Evolutionary conservation across 2,113 vertebrate genomes (phyloP).

Genomic region (rabbit (Oryctolagus cuniculus)): DNA sequence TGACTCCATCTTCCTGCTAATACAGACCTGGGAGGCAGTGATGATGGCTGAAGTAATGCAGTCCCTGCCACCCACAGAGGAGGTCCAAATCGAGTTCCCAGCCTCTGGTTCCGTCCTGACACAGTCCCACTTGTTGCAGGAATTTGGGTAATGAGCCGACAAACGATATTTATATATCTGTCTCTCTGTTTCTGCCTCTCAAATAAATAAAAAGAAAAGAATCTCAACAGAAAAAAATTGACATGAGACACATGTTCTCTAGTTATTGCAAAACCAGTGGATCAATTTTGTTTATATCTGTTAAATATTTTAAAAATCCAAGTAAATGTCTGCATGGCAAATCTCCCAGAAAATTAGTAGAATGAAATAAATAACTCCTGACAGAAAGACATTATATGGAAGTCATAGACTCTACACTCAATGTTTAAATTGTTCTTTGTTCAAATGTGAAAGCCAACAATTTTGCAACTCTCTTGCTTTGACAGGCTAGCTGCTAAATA

Average conservation of each 20-base stretch:
- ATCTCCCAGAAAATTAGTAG: background rate
- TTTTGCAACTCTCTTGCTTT: background rate
- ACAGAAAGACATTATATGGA: background rate
- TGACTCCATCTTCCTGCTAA: no score
- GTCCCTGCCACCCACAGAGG: no score
- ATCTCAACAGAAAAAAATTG: conserved; percentile 12
- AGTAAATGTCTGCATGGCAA: background rate
- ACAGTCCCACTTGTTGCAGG: no score
- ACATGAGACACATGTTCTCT: background rate
- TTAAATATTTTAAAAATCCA: background rate
- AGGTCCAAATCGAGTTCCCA: no score
- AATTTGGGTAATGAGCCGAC: no score
- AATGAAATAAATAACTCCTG: background rate
- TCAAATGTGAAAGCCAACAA: background rate
- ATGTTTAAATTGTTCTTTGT: background rate
- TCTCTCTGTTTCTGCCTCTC: no score
- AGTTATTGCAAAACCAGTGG: background rate
- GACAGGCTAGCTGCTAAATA: background rate
- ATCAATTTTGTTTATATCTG: background rate
- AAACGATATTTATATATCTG: no score
- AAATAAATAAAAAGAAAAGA: background rate
- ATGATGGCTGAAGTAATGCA: no score
- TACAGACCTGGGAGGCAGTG: no score
- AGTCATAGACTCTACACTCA: background rate
- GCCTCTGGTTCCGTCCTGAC: no score